These are phyloP conservation scores for Papilio glaucus DNA, from an alignment of 1,140 invertebrate species.

Conservation along the genomic window DNA sequence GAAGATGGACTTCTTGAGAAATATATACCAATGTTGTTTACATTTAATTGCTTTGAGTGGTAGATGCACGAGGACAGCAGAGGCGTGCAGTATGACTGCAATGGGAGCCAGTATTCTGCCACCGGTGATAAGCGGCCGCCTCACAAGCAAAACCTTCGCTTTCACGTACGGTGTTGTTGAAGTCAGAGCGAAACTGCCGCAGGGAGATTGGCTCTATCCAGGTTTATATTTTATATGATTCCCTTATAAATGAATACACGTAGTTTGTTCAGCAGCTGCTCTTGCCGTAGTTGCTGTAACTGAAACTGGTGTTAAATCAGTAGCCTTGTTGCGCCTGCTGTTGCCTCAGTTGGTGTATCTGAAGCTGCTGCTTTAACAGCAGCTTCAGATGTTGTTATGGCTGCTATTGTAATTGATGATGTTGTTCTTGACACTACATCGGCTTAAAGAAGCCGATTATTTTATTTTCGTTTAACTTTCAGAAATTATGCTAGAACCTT, in stretches of 20 bases:
- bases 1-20: neutral
- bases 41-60: constrained; percentile 24
- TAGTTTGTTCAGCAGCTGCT: too few species aligned
- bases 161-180: constrained; percentile 87
- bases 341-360: too few species aligned
- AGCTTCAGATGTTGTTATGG: too few species aligned
- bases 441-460: constrained; percentile 29
- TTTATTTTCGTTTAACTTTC: constrained; percentile 25
- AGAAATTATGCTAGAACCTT: constrained; percentile 85
- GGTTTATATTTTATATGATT: constrained; percentile 76
- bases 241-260: too few species aligned
- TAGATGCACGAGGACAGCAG: constrained; percentile 62
- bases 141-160: constrained; percentile 82
- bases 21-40: neutral
- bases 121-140: constrained; percentile 60
- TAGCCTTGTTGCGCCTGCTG: too few species aligned
- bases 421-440: constrained; percentile 37
- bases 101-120: constrained; percentile 62
- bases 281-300: too few species aligned
- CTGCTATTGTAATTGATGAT: too few species aligned
- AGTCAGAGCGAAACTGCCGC: constrained; percentile 86
- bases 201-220: constrained; percentile 91
- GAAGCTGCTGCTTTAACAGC: too few species aligned
- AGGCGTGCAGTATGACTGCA: constrained; percentile 50
- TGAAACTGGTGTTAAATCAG: too few species aligned